Evolutionary conservation across 30 jellyfish, hydroid and myxozoan genomes (phyloP).

Genomic region (Cassiopea xamachana): DNA sequence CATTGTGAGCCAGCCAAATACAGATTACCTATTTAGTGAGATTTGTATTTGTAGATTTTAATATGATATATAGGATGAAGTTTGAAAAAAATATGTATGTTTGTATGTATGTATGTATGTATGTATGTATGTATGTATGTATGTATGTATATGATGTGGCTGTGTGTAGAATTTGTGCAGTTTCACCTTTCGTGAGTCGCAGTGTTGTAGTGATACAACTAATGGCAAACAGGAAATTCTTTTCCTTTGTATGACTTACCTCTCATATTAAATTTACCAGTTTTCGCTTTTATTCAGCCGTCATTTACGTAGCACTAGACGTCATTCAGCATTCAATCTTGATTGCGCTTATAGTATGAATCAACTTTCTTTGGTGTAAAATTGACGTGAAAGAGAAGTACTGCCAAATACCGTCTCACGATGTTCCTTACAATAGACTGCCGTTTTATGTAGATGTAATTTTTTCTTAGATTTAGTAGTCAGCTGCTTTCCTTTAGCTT

Average conservation of each 20-base stretch:
- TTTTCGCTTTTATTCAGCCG: not conserved
- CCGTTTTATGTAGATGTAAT: not conserved
- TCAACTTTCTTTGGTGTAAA: not conserved
- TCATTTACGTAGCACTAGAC: not conserved
- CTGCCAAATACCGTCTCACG: conserved; percentile 18
- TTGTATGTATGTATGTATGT: too few species aligned
- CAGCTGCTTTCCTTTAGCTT: not conserved
- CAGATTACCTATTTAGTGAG: too few species aligned
- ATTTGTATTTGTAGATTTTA: too few species aligned
- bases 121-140: too few species aligned
- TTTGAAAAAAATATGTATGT: too few species aligned
- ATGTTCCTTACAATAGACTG: not conserved
- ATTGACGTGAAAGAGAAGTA: not conserved
- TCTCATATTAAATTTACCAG: not conserved
- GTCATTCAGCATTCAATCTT: not conserved
- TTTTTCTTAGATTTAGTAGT: not conserved
- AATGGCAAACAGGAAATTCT: not conserved
- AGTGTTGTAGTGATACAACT: not conserved
- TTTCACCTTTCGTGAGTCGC: too few species aligned
- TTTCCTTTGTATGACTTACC: not conserved
- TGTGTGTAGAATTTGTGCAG: too few species aligned
- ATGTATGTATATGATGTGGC: too few species aligned
- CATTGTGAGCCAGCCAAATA: too few species aligned
- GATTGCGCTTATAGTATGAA: not conserved
- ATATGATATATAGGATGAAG: too few species aligned